These are phyloP conservation scores for Amiota communis DNA, from an alignment of 2,888 invertebrate genomes.

Conservation along the genomic window DNA sequence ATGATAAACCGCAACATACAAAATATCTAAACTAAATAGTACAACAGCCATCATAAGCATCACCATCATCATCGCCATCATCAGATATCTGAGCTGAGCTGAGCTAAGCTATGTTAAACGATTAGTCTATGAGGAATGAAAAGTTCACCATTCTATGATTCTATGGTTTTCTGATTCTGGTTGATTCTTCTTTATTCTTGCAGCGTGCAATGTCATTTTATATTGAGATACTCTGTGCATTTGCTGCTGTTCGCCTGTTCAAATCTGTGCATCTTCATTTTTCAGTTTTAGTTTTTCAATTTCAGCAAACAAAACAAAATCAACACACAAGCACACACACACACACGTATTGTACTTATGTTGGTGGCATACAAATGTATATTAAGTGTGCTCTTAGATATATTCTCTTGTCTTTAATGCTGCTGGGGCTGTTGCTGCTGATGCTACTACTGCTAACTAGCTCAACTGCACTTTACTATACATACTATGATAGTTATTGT, in stretches of 20 bases:
- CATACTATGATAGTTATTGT: neutral
- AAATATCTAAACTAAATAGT: too few relatives aligned
- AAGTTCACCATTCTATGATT: too few relatives aligned
- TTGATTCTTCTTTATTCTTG: too few relatives aligned
- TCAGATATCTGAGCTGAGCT: too few relatives aligned
- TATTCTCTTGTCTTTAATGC: neutral
- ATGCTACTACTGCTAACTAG: neutral
- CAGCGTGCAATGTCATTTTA: too few relatives aligned
- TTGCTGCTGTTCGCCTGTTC: slow-evolving; percentile 60
- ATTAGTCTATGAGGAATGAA: too few relatives aligned
- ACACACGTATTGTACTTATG: slow-evolving; percentile 10
- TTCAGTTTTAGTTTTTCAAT: slow-evolving; percentile 48
- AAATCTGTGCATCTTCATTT: slow-evolving; percentile 69
- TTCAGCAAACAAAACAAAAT: slow-evolving; percentile 27
- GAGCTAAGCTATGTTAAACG: too few relatives aligned
- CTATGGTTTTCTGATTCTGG: too few relatives aligned
- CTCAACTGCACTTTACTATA: neutral
- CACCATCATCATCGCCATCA: too few relatives aligned
- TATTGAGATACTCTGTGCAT: slow-evolving; percentile 18
- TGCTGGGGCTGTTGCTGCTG: neutral
- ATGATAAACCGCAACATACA: too few relatives aligned
- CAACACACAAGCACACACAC: slow-evolving; percentile 30
- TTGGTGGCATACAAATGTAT: neutral
- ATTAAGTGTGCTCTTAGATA: neutral
- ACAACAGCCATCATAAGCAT: too few relatives aligned